Conservation (phyloP, 2,113 vertebrate genomes). For the Neodon shergylaensis region DNA sequence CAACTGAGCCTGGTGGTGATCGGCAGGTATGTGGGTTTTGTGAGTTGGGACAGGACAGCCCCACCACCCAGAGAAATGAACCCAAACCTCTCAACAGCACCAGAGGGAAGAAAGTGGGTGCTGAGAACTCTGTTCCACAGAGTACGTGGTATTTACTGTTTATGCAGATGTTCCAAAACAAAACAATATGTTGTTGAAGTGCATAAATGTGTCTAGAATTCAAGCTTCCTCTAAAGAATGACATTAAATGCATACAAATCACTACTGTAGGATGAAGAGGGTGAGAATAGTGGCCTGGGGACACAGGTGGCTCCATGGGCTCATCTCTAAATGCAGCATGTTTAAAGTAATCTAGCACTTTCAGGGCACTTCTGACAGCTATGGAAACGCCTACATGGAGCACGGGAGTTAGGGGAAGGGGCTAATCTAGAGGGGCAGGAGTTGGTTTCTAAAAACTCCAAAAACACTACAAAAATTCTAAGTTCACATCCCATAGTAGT, state of each 20-base stretch:
- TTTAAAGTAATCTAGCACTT: neutral
- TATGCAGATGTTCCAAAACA: neutral
- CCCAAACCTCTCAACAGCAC: neutral
- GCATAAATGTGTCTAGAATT: too few species aligned
- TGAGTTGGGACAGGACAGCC: neutral
- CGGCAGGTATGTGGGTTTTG: accelerated
- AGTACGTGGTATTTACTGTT: accelerated
- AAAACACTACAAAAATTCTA: neutral
- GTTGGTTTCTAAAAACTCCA: neutral
- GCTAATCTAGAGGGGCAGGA: neutral
- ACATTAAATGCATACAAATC: neutral
- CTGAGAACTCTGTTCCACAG: accelerated
- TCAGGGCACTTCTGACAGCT: neutral
- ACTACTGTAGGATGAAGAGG: neutral
- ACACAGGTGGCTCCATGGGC: accelerated
- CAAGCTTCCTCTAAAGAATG: neutral
- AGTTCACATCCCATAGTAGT: neutral
- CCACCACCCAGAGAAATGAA: accelerated
- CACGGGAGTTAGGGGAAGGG: neutral
- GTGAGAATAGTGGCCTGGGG: accelerated
- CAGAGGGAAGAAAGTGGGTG: accelerated
- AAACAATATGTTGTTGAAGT: neutral
- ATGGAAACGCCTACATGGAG: accelerated
- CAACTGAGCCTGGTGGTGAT: accelerated
- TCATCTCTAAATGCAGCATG: accelerated